phyloP scores from a whole-genome alignment of 2,797 vertebrate species.

The Chiroxiphia lanceolata region DNA sequence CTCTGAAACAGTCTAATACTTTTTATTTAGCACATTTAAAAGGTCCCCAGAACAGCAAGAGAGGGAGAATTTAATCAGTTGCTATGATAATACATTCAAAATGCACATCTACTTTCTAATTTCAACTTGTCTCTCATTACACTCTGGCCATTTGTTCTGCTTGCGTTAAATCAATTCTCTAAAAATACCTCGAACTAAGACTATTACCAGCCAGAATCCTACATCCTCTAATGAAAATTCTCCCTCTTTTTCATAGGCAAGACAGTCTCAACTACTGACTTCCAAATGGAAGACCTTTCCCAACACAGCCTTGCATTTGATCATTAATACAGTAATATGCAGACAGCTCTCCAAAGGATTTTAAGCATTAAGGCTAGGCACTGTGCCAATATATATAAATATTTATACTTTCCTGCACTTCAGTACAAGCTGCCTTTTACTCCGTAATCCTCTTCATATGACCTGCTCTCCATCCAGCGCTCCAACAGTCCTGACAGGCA shows the following conservation, averaged over 20 bases:
- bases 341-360: background rate
- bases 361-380: background rate
- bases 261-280: background rate
- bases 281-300: background rate
- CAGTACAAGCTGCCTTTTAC: background rate
- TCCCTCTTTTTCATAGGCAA: background rate
- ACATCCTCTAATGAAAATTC: background rate
- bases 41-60: background rate
- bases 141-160: background rate
- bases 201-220: background rate
- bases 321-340: background rate
- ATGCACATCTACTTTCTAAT: background rate
- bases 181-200: background rate
- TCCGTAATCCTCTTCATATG: background rate
- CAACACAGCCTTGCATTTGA: background rate
- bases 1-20: background rate
- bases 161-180: background rate
- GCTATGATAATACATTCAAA: background rate
- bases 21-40: background rate
- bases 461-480: background rate
- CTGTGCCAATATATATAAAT: background rate
- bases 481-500: background rate
- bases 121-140: background rate
- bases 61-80: background rate
- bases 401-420: background rate